Evolutionary conservation across 2,888 invertebrate species (phyloP), one percentile per base, ranked within the genome.

Genomic region (Listrodromus nycthemerus): DNA sequence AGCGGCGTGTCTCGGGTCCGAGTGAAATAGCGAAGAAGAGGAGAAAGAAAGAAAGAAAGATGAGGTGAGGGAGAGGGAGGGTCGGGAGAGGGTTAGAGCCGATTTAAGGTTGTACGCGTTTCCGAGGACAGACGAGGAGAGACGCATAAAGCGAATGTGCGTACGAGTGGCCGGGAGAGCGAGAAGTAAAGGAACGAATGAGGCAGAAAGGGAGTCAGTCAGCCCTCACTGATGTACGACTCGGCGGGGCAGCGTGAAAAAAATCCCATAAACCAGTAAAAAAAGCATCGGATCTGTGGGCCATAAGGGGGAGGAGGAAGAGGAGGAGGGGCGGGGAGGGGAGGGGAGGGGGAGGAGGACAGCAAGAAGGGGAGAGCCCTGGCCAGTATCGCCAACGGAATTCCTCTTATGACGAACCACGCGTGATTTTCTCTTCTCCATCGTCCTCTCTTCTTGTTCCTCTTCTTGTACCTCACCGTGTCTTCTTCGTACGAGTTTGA

Each of bases 221-320:
- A 90, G 89, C 88, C 88, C 86, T 85, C 89, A 89, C 92, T 92
- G 92, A 92, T 92, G 92, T 92, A 93, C 92, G 92, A 92, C 93
- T 92, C 87, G 91, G 89, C 89, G 88, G 90, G 89, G 91, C 89
- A 86, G 88, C 86, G 92, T 92, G 92, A 93, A 93, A 93, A 93
- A 93, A 93, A 93, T 92, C 91, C 91, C 93, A 92, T 93, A 93
- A 93, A 93, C 91, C 92, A 91, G 92, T 92, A 92, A 93, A 84
- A 92, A 93, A 93, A 91, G 90, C 91, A 91, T 89, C 87, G 88
- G 89, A 91, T 90, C 91, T 89, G 86, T 89, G 89, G 88, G 84
- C 77, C 82, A 52, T 76, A 83, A 82, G 80, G 85, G 82, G 79
- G 79, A 10, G 37, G 10, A 2, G 37, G 37, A 77, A 50, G 65